Conservation (phyloP, 2,113 vertebrate species). For the Artemisiospiza belli region DNA sequence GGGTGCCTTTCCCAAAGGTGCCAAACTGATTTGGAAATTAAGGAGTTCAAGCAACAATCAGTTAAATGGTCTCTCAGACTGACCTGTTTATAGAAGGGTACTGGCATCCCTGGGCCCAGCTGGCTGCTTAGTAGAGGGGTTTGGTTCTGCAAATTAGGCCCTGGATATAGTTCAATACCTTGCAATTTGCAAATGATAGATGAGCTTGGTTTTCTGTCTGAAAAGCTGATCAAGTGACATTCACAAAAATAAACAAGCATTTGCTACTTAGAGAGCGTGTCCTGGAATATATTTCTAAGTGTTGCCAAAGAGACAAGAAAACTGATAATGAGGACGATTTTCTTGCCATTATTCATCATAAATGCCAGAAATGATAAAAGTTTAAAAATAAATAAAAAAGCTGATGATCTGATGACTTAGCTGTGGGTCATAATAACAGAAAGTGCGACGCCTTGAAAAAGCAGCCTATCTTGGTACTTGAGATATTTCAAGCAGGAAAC, state of each 20-base stretch:
- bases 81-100: background rate
- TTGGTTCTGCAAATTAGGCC: background rate
- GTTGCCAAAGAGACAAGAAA: background rate
- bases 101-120: background rate
- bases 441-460: background rate
- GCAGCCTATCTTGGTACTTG: background rate
- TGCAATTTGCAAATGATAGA: background rate
- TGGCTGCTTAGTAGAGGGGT: background rate
- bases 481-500: background rate
- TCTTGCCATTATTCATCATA: background rate
- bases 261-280: background rate
- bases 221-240: background rate
- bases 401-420: background rate
- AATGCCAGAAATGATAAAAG: background rate
- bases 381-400: background rate
- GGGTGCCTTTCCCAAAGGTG: background rate
- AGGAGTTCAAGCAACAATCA: background rate
- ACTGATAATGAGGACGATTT: background rate
- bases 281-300: background rate
- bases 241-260: background rate
- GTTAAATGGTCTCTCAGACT: background rate
- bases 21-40: background rate
- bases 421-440: background rate
- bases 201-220: background rate
- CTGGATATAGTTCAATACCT: background rate